A percentile compares a stretch with the other conserved stretches of the same genome.
Evolutionary conservation across 1,140 invertebrate genomes (phyloP).

Genomic region (Papilio polytes): DNA sequence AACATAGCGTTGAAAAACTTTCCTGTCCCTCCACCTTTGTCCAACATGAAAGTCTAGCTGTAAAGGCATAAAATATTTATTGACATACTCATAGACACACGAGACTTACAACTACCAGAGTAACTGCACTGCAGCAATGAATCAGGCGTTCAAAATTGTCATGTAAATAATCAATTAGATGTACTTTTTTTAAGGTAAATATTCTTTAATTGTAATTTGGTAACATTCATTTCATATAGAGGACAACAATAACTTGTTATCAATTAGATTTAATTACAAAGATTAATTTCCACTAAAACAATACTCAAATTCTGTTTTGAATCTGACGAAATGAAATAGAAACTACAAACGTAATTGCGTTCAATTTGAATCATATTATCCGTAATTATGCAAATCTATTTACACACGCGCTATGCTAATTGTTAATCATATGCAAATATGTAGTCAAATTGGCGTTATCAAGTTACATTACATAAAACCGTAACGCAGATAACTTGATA

Average conservation of each 20-base stretch:
- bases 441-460: not conserved
- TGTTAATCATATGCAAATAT: not conserved
- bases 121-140: not conserved
- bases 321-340: not conserved
- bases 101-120: not conserved
- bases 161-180: not conserved
- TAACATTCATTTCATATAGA: not conserved
- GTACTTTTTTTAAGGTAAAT: not conserved
- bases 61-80: constrained; percentile 7
- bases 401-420: not conserved
- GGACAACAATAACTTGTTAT: too few species aligned
- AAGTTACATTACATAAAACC: constrained; percentile 10
- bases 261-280: not conserved
- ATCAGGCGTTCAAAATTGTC: not conserved
- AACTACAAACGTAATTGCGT: not conserved
- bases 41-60: not conserved
- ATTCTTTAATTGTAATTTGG: not conserved
- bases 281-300: not conserved
- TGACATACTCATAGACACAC: not conserved
- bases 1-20: not conserved
- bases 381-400: not conserved
- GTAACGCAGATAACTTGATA: not conserved
- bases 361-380: constrained; percentile 8
- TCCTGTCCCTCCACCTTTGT: not conserved
- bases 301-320: not conserved